These are phyloP conservation scores for Orius insidiosus DNA, from an alignment of 1,140 invertebrate species.

Conservation along the genomic window DNA sequence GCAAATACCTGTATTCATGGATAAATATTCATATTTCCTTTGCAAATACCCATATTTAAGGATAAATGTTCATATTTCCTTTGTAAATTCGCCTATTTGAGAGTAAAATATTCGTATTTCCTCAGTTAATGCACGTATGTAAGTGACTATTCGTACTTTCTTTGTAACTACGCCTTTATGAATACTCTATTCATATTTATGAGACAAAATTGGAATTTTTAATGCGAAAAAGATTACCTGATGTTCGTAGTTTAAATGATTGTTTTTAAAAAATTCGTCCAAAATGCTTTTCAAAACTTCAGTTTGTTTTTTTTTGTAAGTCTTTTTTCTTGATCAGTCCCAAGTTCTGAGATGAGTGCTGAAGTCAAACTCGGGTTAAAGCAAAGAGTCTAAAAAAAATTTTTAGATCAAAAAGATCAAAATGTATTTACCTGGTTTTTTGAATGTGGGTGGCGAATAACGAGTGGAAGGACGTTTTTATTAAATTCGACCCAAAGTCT, in stretches of 20 bases:
- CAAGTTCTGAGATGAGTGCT: constrained; percentile 28
- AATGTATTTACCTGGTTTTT: constrained; percentile 18
- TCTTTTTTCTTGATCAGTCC: constrained; percentile 22
- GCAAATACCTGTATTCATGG: too few relatives aligned
- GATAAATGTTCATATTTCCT: too few relatives aligned
- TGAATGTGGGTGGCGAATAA: constrained; percentile 25
- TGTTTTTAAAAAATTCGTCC: constrained; percentile 28
- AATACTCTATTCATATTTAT: constrained; percentile 1
- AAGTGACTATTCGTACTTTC: too few relatives aligned
- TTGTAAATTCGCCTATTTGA: too few relatives aligned
- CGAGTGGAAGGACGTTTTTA: constrained; percentile 27
- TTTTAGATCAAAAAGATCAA: constrained; percentile 2
- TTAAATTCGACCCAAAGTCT: constrained; percentile 30
- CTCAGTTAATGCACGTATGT: too few relatives aligned
- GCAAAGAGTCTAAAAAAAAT: constrained; percentile 27
- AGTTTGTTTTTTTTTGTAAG: constrained; percentile 25
- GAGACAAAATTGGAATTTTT: not conserved
- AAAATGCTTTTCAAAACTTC: constrained; percentile 28
- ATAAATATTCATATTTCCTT: too few relatives aligned
- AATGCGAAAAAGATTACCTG: constrained; percentile 22
- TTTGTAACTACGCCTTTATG: not conserved
- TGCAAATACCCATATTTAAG: too few relatives aligned
- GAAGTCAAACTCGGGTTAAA: constrained; percentile 32
- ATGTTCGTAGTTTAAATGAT: constrained; percentile 27
- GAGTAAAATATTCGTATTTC: too few relatives aligned